A percentile compares a stretch with the other conserved stretches of the same genome.
phyloP scores from a whole-genome alignment of 2,113 vertebrate genomes.

The Panurus biarmicus region DNA sequence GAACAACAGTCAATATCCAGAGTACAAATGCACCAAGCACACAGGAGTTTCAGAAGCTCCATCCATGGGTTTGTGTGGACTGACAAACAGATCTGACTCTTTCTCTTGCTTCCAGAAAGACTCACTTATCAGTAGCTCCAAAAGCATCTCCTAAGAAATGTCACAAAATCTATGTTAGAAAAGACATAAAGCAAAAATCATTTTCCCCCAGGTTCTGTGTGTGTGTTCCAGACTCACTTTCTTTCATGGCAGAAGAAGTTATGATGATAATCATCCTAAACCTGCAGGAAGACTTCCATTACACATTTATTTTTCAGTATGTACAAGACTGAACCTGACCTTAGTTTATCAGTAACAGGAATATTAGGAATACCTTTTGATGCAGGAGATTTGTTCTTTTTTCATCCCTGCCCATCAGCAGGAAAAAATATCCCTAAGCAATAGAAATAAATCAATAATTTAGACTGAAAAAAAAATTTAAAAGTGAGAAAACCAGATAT shows the following conservation, averaged over 20 bases:
- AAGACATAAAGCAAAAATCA: neutral
- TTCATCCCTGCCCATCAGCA: neutral
- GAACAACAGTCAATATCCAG: neutral
- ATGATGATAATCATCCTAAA: neutral
- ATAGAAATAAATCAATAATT: neutral
- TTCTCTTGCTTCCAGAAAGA: neutral
- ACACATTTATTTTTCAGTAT: neutral
- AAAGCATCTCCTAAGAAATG: neutral
- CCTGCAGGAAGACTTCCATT: neutral
- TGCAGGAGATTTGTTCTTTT: neutral
- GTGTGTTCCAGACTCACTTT: neutral
- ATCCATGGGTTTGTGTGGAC: neutral
- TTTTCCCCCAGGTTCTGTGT: neutral
- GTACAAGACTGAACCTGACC: neutral
- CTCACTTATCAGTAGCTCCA: neutral
- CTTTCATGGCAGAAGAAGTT: neutral
- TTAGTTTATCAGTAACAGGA: neutral
- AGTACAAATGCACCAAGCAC: neutral
- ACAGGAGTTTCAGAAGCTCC: neutral
- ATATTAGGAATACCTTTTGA: neutral
- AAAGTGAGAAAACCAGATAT: fast-evolving
- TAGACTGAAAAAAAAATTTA: neutral
- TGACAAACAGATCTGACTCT: neutral
- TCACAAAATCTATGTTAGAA: neutral
- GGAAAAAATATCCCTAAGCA: neutral